phyloP scores from a whole-genome alignment of 2,113 vertebrate genomes.

The Podarcis cretensis region DNA sequence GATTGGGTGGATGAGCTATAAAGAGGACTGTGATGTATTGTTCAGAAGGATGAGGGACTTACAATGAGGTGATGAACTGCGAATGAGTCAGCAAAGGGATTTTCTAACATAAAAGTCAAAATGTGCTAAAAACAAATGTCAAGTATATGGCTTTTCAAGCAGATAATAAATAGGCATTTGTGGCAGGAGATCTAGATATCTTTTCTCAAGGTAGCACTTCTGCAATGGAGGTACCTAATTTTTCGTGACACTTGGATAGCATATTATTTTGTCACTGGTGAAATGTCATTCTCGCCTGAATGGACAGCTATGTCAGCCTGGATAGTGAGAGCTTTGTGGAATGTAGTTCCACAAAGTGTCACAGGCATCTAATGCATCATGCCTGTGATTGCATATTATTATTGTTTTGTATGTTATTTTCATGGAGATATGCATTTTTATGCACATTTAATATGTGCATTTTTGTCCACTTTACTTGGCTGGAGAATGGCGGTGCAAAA shows the following conservation, averaged over 20 bases:
- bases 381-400: not conserved
- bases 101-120: not conserved
- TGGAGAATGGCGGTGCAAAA: too few relatives aligned
- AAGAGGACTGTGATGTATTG: not conserved
- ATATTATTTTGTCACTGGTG: not conserved
- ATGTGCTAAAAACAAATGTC: not conserved
- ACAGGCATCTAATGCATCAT: not conserved
- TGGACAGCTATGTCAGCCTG: not conserved
- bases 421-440: too few relatives aligned
- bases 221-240: too few relatives aligned
- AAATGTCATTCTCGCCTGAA: not conserved
- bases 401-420: too few relatives aligned
- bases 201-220: not conserved
- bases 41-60: not conserved
- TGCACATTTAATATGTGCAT: too few relatives aligned
- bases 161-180: not conserved
- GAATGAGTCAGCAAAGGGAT: not conserved
- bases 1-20: not conserved
- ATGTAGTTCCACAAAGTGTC: not conserved
- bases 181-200: not conserved
- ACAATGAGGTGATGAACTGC: not conserved
- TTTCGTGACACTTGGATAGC: not conserved
- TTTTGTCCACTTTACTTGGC: too few relatives aligned
- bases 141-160: not conserved
- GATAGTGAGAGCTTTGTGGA: not conserved